These are phyloP conservation scores for Trissolcus brochymenae DNA, from an alignment of 2,888 invertebrate genomes.

Conservation along the genomic window DNA sequence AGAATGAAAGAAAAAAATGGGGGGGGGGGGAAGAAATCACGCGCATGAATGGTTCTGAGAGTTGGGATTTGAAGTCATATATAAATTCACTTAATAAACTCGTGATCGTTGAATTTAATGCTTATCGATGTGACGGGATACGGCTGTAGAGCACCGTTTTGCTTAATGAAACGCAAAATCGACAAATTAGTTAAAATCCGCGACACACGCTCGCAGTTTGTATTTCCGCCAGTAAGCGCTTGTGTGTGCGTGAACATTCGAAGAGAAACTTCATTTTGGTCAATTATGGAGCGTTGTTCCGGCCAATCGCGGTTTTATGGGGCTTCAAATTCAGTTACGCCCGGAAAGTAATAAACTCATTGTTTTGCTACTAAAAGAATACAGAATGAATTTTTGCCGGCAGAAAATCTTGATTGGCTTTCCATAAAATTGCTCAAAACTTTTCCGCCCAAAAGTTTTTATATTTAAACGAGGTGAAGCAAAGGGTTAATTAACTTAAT, in stretches of 20 bases:
- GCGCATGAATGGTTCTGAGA: constrained; percentile 29
- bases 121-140: constrained; percentile 37
- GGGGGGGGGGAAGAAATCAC: background rate
- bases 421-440: background rate
- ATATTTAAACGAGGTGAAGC: too few species aligned
- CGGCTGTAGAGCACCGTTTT: constrained; percentile 44
- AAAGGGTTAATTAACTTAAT: too few species aligned
- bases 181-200: constrained; percentile 69
- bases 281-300: constrained; percentile 64
- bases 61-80: constrained; percentile 25
- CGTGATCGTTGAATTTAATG: constrained; percentile 48
- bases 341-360: constrained; percentile 14
- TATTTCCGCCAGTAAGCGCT: constrained; percentile 24
- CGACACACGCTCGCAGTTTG: constrained; percentile 47
- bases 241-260: constrained; percentile 33
- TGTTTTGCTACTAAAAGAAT: background rate
- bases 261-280: constrained; percentile 64
- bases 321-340: constrained; percentile 50
- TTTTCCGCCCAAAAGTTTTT: background rate
- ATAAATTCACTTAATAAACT: constrained; percentile 47
- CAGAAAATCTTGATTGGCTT: background rate
- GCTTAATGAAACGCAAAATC: constrained; percentile 70
- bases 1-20: constrained; percentile 2
- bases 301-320: constrained; percentile 59
- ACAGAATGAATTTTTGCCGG: background rate